phyloP scores from a whole-genome alignment of 2,888 invertebrate genomes.

The Drosophila maculinotata region DNA sequence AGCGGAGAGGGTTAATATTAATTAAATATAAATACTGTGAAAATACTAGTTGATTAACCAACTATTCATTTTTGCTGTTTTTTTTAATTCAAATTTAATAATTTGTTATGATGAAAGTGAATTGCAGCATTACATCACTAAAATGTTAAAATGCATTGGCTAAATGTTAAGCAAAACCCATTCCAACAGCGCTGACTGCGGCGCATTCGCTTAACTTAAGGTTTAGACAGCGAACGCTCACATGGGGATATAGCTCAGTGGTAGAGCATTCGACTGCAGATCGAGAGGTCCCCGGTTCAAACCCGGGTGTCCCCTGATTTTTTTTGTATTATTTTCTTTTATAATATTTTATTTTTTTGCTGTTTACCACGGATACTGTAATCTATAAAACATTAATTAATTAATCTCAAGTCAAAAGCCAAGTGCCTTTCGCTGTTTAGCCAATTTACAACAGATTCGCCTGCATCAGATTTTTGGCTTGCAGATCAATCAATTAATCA shows the following conservation, averaged over 20 bases:
- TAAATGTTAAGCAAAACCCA: conserved; percentile 1
- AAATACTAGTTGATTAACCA: neutral
- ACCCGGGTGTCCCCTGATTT: conserved; percentile 77
- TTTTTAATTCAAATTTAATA: neutral
- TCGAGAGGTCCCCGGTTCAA: conserved; percentile 81
- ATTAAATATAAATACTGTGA: neutral
- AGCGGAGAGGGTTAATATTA: neutral
- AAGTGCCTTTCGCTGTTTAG: conserved; percentile 14
- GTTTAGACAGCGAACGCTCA: conserved; percentile 8
- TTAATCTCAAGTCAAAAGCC: conserved; percentile 13
- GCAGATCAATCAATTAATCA: conserved; percentile 29
- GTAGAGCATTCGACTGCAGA: conserved; percentile 81
- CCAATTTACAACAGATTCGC: conserved; percentile 9
- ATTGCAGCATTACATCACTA: conserved; percentile 9
- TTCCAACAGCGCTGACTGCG: neutral
- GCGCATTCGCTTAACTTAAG: neutral
- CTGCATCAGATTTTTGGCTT: conserved; percentile 9
- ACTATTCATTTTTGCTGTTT: neutral
- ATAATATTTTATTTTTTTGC: neutral
- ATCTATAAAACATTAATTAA: neutral
- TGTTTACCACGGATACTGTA: no score
- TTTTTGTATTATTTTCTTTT: conserved; percentile 10
- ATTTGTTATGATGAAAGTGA: conserved; percentile 1
- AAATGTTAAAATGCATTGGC: neutral
- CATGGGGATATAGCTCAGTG: conserved; percentile 79